Evolutionary conservation across 2,888 invertebrate genomes (phyloP).

Genomic region (Drosophila mettleri): DNA sequence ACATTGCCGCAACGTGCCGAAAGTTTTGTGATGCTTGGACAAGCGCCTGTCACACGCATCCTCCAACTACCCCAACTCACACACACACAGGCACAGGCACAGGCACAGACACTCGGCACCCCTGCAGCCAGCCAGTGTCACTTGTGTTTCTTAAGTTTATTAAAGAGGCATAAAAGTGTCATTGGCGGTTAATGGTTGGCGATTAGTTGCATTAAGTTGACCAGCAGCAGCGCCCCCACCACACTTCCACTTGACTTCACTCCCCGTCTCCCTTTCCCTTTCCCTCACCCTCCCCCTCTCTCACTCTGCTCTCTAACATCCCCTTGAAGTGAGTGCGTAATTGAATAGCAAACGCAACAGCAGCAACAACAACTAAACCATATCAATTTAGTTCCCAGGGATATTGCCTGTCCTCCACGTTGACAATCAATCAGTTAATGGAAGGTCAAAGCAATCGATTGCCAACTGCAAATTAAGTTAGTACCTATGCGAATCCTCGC

Average conservation of each 20-base stretch:
- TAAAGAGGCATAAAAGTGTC: conserved; percentile 82
- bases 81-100: conserved; percentile 10
- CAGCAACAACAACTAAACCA: conserved; percentile 12
- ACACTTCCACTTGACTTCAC: neutral
- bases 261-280: neutral
- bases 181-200: conserved; percentile 74
- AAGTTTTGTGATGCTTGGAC: conserved; percentile 63
- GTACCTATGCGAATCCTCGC: neutral
- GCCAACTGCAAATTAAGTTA: conserved; percentile 2
- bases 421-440: conserved; percentile 33
- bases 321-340: conserved; percentile 45
- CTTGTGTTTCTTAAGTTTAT: conserved; percentile 73
- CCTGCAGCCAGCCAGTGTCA: conserved; percentile 24
- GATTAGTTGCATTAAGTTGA: conserved; percentile 72
- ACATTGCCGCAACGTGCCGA: conserved; percentile 72
- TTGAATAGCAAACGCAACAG: conserved; percentile 35
- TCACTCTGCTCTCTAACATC: neutral
- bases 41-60: conserved; percentile 57
- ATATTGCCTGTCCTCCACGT: conserved; percentile 1
- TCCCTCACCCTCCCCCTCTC: neutral
- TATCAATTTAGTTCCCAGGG: conserved; percentile 26
- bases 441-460: conserved; percentile 17
- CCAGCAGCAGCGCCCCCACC: conserved; percentile 23
- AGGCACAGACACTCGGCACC: conserved; percentile 6
- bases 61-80: conserved; percentile 13